A percentile compares a stretch with the other conserved stretches of the same genome.
These are phyloP conservation scores for Nannoperca obscura DNA, from an alignment of 2,797 vertebrate species.

Conservation along the genomic window DNA sequence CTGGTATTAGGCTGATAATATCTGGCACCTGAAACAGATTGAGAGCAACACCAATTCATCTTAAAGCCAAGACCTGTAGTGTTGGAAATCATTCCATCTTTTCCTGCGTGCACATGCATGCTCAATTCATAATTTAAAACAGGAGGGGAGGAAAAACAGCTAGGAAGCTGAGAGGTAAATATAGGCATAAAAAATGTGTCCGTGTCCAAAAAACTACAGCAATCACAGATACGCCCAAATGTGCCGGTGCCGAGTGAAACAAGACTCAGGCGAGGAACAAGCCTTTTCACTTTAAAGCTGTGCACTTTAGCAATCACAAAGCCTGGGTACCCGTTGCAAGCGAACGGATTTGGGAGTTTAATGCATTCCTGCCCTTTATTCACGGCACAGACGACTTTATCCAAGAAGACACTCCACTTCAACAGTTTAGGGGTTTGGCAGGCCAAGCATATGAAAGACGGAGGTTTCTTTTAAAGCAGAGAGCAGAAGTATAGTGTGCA, in stretches of 20 bases:
- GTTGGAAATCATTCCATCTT: constrained; percentile 14
- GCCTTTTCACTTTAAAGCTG: constrained; percentile 81
- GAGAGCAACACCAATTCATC: constrained; percentile 67
- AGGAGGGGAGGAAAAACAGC: not conserved
- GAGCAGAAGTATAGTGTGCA: constrained; percentile 55
- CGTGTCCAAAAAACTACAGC: constrained; percentile 14
- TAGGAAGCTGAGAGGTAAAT: constrained; percentile 34
- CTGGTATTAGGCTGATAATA: constrained; percentile 73
- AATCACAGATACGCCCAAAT: constrained; percentile 61
- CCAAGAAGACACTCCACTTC: constrained; percentile 77
- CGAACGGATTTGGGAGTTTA: constrained; percentile 73
- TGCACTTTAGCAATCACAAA: constrained; percentile 79
- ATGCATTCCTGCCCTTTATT: constrained; percentile 80
- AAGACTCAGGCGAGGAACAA: constrained; percentile 71
- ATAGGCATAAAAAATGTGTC: constrained; percentile 40
- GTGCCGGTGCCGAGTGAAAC: constrained; percentile 60
- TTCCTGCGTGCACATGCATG: not conserved
- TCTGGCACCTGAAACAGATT: constrained; percentile 75
- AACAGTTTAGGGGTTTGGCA: constrained; percentile 76
- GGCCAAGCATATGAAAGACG: constrained; percentile 69
- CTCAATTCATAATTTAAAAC: constrained; percentile 47
- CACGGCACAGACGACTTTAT: constrained; percentile 77
- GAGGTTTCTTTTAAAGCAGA: constrained; percentile 67
- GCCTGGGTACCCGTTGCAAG: constrained; percentile 64
- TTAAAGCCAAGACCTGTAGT: constrained; percentile 42